Base-by-base conservation (phyloP, 2,888 invertebrate species). In the Amphipoea lucens region DNA sequence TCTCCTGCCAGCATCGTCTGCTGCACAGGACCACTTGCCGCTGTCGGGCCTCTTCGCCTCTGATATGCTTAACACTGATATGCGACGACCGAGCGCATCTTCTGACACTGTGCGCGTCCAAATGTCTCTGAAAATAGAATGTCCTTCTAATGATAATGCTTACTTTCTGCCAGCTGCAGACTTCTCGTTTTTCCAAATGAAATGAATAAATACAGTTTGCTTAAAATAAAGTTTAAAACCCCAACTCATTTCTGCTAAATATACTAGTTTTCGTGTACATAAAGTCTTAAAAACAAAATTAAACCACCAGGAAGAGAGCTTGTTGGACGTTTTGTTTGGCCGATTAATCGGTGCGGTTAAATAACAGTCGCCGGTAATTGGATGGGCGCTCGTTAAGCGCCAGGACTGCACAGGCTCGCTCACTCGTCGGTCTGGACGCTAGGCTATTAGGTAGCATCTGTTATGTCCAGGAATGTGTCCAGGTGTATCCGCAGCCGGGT, bases 11-110 rank as follows among this genome's bases (percentile, higher is more conserved):
- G 97, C 97, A 90, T 98, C 98, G 74, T 97, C 97, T 48, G 98
- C 98, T 91, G 98, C 98, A 93, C 99, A 99, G 7, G 98, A 98
- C 97, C 98, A 99, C 80, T 97, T 97, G 36, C 99, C 99, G 42
- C 98, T 97, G 91, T 99, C 99, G 60, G 98, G 96, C 42, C 96
- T 95, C 81, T 97, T 97, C 0, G 98, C 98, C 84, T 97, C 97
- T n/a, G 98, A 98, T 76, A 99, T 97, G 0, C 98, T 98, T 84
- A 99, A 95, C 62, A 98, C 96, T 1, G 98, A 98, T 89, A 98
- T 98, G 14, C 96, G 95, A 40, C 96, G 94, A 1, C 96, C 96
- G 3, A 96, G 87, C 0, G 95, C 96, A 29, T 96, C 96, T 90
- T 97, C 97, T 79, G 98, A 97, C 88, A 95, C 97, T 87, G 95